Evolutionary conservation across 37 sponge, comb jelly and placozoan species (phyloP).

Genomic region (Cladorhizidae sp.): DNA sequence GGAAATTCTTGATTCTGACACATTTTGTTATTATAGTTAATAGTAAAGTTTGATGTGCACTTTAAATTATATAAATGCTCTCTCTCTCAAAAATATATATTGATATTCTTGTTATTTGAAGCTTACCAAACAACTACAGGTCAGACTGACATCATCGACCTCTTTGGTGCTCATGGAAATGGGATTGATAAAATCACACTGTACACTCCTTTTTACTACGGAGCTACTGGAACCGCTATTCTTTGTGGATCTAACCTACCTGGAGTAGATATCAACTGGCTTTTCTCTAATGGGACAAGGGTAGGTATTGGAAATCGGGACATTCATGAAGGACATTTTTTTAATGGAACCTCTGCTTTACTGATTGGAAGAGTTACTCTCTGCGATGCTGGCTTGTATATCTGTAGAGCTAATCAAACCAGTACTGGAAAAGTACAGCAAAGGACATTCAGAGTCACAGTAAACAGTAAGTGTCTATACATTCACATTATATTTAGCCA

Average conservation of each 20-base stretch:
- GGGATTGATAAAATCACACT: slow-evolving; percentile 9
- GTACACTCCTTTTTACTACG: neutral
- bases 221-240: neutral
- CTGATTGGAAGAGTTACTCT: slow-evolving; percentile 11
- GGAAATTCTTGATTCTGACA: too few relatives aligned
- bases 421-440: neutral
- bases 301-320: slow-evolving; percentile 13
- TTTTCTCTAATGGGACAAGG: slow-evolving; percentile 17
- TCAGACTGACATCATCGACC: neutral
- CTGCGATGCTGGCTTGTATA: slow-evolving; percentile 28
- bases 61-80: too few relatives aligned
- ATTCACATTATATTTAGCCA: too few relatives aligned
- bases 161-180: slow-evolving; percentile 38
- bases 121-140: too few relatives aligned
- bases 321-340: slow-evolving; percentile 14
- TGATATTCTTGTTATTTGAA: too few relatives aligned
- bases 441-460: slow-evolving; percentile 12
- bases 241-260: slow-evolving; percentile 5
- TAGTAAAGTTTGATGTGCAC: too few relatives aligned
- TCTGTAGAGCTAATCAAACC: slow-evolving; percentile 7
- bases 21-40: too few relatives aligned
- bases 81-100: too few relatives aligned
- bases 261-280: slow-evolving; percentile 12
- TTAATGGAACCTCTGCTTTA: slow-evolving; percentile 29
- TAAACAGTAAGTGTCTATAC: slow-evolving; percentile 47